Evolutionary conservation across 1,140 invertebrate genomes (phyloP).

Genomic region (Pygmarrhopalites habei): DNA sequence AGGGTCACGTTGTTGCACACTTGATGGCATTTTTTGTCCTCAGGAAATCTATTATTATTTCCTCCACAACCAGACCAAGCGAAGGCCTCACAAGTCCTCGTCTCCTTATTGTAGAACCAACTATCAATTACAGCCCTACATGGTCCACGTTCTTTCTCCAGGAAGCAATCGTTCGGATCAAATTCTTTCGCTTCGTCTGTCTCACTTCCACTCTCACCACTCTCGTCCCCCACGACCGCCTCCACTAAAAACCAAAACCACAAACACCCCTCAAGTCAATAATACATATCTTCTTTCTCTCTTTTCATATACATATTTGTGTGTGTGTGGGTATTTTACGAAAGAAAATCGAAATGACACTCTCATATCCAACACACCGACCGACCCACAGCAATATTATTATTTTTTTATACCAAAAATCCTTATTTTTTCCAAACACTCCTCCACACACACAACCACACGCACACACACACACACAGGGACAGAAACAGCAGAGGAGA

Average conservation of each 20-base stretch:
- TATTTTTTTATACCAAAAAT: neutral
- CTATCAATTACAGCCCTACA: conserved; percentile 38
- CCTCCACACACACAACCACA: neutral
- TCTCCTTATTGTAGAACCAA: conserved; percentile 35
- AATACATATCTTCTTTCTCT: too few species aligned
- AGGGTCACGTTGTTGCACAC: neutral
- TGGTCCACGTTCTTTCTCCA: conserved; percentile 30
- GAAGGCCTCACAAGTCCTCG: conserved; percentile 37
- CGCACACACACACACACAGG: too few species aligned
- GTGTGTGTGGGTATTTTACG: too few species aligned
- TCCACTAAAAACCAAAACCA: conserved; percentile 18
- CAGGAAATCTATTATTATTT: conserved; percentile 38
- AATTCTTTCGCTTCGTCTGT: conserved; percentile 29
- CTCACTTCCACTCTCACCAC: conserved; percentile 3
- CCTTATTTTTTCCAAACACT: neutral
- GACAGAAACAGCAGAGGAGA: too few species aligned
- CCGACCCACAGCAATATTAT: neutral
- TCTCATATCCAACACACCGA: neutral
- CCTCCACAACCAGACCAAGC: conserved; percentile 39
- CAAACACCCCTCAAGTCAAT: too few species aligned
- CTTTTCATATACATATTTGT: too few species aligned
- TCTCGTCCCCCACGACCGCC: conserved; percentile 10
- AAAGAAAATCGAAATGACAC: conserved; percentile 10
- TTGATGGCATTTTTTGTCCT: neutral
- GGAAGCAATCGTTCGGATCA: conserved; percentile 37